Conservation (phyloP, 2,888 invertebrate species). For the Lissonota sp. region DNA sequence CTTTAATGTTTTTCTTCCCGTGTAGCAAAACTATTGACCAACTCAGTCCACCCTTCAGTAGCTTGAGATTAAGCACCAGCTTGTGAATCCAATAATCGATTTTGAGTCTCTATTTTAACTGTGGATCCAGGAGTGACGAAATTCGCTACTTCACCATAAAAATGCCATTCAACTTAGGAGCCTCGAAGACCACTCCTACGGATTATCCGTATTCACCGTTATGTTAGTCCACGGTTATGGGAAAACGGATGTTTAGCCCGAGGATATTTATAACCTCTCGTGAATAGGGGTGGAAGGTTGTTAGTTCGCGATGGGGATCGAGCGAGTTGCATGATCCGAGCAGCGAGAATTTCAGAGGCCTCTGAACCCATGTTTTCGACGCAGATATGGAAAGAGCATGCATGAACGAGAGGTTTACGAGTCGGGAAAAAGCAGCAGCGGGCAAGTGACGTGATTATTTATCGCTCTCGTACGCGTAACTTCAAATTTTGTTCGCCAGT, state of each 20-base stretch:
- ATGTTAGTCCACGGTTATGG: conserved; percentile 60
- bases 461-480: conserved; percentile 46
- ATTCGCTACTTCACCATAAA: too few species aligned
- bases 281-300: neutral
- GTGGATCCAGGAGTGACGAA: too few species aligned
- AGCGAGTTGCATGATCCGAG: conserved; percentile 30
- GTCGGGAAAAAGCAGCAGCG: conserved; percentile 36
- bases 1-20: too few species aligned
- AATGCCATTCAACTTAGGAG: too few species aligned
- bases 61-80: too few species aligned
- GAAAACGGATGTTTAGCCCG: conserved; percentile 62
- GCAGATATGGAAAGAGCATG: conserved; percentile 39
- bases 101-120: too few species aligned
- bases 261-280: conserved; percentile 57
- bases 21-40: too few species aligned
- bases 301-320: conserved; percentile 2
- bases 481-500: conserved; percentile 41
- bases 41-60: too few species aligned
- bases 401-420: conserved; percentile 52
- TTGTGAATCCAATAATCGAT: too few species aligned
- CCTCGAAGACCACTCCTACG: too few species aligned
- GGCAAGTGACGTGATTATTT: conserved; percentile 55
- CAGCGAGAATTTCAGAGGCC: conserved; percentile 52
- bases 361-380: conserved; percentile 12
- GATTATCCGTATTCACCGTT: conserved; percentile 51